Base-by-base conservation (phyloP, 2,888 invertebrate genomes). In the Lydus trimaculatus region DNA sequence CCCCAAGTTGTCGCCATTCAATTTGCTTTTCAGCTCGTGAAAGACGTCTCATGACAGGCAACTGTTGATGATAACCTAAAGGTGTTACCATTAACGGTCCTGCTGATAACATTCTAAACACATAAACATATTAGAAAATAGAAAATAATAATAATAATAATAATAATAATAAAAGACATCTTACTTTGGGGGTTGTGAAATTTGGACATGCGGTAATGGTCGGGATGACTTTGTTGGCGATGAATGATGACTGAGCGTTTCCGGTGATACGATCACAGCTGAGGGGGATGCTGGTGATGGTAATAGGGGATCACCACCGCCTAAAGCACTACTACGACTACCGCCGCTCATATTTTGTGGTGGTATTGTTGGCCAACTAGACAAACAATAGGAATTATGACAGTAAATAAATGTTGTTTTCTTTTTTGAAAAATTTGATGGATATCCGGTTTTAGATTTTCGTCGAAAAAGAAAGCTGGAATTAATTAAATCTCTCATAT, bases 221-320 rank as follows among this genome's bases (percentile, higher is more conserved):
- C 69, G 71, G 56, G 67, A 60, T 63, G 67, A 71, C 67, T 73
- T 74, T 15, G 78, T 88, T 28, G 92, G 92, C 61, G 89, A 87
- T 79, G 91, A 91, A 80, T 91, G 91, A 83, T 90, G 90, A 80
- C 92, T 89, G 72, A 92, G 89, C 76, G 92, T 92, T 85, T 91
- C 91, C 56, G 93, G 92, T 31, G 93, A 92, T 74, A 93, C 92
- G 78, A 94, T 88, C 66, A 92, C 90, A 69, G 92, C 92, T 69
- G 90, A 90, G 60, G 92, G 90, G 25, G 92, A 91, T 31, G 92
- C 92, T 48, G 93, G 93, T 69, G 92, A 92, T 66, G 93, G 92
- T 75, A 92, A 83, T n/a, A 91, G 89, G 56, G 89, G 88, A 86
- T 89, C 78, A 76, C 88, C 86, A 72, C 89, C 78, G 80, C 86